Evolutionary conservation across 2,797 vertebrate genomes (phyloP).

Genomic region (Oreortyx pictus): DNA sequence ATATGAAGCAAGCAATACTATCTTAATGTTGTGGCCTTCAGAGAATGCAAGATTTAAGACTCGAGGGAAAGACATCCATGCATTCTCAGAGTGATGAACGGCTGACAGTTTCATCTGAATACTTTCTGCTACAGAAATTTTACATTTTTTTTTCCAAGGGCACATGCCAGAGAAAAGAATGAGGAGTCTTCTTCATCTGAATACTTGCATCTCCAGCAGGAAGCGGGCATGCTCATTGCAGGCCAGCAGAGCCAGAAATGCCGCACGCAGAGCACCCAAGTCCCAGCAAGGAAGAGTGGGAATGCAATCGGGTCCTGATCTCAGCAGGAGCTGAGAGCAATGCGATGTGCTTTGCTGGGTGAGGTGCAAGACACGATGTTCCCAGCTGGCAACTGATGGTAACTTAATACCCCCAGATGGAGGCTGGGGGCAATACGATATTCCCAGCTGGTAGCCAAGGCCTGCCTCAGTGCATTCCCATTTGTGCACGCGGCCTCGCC

Average conservation of each 20-base stretch:
- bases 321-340: constrained; percentile 34
- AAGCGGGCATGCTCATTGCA: neutral
- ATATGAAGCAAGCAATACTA: constrained; percentile 8
- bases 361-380: constrained; percentile 54
- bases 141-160: neutral
- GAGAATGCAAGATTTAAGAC: constrained; percentile 27
- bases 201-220: neutral
- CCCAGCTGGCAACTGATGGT: constrained; percentile 77
- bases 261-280: neutral
- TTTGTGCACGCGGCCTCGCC: constrained; percentile 23
- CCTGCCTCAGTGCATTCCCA: constrained; percentile 47
- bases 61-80: neutral
- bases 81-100: constrained; percentile 9
- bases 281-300: neutral
- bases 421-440: constrained; percentile 67
- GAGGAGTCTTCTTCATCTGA: neutral
- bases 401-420: constrained; percentile 75
- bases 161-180: neutral
- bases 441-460: constrained; percentile 77
- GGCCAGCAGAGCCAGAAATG: neutral
- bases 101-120: constrained; percentile 9
- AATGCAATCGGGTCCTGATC: neutral
- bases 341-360: constrained; percentile 29
- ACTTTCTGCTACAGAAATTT: constrained; percentile 19
- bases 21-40: constrained; percentile 24